phyloP scores from a whole-genome alignment of 2,888 invertebrate genomes.

The Xylocampa areola region DNA sequence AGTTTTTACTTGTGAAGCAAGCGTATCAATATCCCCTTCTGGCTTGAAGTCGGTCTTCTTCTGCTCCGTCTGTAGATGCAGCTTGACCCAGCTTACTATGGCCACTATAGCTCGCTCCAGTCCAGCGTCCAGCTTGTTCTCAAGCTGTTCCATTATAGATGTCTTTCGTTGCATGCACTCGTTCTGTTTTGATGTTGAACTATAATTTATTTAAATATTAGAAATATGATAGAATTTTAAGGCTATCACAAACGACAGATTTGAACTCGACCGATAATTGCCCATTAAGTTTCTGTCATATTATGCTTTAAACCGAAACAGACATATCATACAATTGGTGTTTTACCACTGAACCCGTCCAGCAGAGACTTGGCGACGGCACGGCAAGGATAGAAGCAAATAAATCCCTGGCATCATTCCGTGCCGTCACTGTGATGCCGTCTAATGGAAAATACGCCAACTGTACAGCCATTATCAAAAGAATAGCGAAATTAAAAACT shows the following conservation, averaged over 20 bases:
- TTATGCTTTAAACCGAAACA: too few species aligned
- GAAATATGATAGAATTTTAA: background rate
- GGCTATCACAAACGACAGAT: constrained; percentile 14
- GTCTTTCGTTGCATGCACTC: constrained; percentile 97
- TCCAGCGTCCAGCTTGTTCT: constrained; percentile 97
- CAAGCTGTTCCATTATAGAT: constrained; percentile 95
- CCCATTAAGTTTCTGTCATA: too few species aligned
- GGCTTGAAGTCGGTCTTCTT: constrained; percentile 98
- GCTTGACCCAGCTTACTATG: constrained; percentile 96
- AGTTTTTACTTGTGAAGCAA: constrained; percentile 93
- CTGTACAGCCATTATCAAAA: too few species aligned
- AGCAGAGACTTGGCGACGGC: too few species aligned
- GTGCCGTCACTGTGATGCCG: too few species aligned
- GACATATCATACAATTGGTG: too few species aligned
- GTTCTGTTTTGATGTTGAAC: constrained; percentile 96
- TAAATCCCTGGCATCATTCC: too few species aligned
- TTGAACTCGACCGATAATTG: background rate
- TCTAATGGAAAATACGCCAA: too few species aligned
- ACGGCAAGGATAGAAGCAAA: too few species aligned
- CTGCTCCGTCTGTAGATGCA: constrained; percentile 97
- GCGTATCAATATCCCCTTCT: constrained; percentile 95
- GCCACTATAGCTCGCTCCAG: constrained; percentile 96
- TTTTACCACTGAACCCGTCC: too few species aligned
- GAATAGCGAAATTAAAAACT: too few species aligned
- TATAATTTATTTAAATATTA: constrained; percentile 70